phyloP scores from a whole-genome alignment of 2,888 invertebrate genomes.

The Busseola fusca region DNA sequence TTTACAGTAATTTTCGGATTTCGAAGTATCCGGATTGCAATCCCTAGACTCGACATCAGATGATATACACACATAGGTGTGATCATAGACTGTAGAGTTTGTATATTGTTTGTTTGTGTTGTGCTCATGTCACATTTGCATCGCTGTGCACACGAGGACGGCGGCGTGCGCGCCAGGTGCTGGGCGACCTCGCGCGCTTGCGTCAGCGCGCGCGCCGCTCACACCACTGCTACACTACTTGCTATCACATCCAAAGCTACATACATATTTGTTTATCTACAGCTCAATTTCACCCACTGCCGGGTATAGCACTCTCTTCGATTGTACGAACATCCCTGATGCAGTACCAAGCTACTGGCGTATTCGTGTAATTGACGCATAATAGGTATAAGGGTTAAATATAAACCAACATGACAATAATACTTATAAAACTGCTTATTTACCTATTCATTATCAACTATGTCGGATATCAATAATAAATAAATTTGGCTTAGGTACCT shows the following conservation, averaged over 20 bases:
- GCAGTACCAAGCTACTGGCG: not conserved
- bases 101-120: conserved; percentile 8
- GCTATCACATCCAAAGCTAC: not conserved
- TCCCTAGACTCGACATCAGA: not conserved
- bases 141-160: conserved; percentile 6
- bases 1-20: too few species aligned
- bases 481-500: too few species aligned
- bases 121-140: conserved; percentile 6
- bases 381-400: too few species aligned
- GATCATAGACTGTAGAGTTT: not conserved
- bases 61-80: not conserved
- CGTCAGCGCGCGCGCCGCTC: conserved; percentile 22
- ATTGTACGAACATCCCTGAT: not conserved
- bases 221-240: not conserved
- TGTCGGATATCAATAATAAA: too few species aligned
- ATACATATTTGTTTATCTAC: not conserved
- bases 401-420: too few species aligned
- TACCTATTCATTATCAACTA: too few species aligned
- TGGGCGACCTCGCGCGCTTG: conserved; percentile 46
- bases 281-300: not conserved
- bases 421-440: too few species aligned
- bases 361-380: not conserved
- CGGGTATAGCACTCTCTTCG: not conserved
- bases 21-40: too few species aligned
- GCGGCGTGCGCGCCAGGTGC: conserved; percentile 43